Conservation (phyloP, 1,140 invertebrate species). For the Marisa cornuarietis region DNA sequence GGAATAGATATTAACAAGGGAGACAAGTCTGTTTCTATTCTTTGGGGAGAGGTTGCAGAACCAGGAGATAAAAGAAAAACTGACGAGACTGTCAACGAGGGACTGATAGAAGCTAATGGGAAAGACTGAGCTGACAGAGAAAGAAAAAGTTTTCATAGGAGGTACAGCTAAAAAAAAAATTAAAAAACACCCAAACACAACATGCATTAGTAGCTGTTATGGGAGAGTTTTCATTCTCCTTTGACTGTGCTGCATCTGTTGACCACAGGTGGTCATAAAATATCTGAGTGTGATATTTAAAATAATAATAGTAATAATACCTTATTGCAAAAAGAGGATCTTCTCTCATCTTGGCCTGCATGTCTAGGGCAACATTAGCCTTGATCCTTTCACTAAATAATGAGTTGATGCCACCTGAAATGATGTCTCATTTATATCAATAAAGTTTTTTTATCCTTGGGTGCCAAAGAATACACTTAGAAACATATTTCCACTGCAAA, state of each 20-base stretch:
- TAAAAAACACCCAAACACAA: not conserved
- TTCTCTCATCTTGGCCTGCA: constrained; percentile 80
- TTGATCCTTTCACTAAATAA: constrained; percentile 58
- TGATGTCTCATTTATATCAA: not conserved
- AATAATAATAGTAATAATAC: constrained; percentile 29
- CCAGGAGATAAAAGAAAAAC: no score
- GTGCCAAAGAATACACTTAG: not conserved
- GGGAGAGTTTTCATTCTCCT: not conserved
- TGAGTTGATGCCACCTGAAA: constrained; percentile 48
- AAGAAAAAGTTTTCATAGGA: no score
- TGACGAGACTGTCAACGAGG: no score
- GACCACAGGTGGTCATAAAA: not conserved
- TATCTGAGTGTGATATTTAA: not conserved
- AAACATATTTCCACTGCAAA: not conserved
- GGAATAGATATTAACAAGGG: not conserved
- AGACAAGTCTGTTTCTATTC: no score
- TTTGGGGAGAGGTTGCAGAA: no score
- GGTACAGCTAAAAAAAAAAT: no score
- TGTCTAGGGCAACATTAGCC: constrained; percentile 61
- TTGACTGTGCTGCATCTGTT: not conserved
- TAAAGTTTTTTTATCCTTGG: not conserved
- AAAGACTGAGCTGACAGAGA: no score
- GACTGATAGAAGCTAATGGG: no score
- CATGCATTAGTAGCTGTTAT: not conserved
- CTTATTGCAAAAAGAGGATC: constrained; percentile 87